Conservation (phyloP, 1,140 invertebrate species). For the Littorina saxatilis region DNA sequence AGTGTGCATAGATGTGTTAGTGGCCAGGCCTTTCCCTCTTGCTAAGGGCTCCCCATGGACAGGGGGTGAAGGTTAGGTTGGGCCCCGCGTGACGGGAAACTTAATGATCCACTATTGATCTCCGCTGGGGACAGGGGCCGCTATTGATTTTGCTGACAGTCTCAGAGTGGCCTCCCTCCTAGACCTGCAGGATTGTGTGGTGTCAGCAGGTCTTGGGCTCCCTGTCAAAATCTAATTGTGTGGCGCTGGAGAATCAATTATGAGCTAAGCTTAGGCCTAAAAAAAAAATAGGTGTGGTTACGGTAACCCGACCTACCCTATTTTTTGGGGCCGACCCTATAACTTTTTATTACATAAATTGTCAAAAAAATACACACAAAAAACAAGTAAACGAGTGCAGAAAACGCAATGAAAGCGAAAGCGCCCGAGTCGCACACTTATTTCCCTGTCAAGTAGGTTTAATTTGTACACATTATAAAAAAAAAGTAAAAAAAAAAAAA, state of each 20-base stretch:
- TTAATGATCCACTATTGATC: slow-evolving; percentile 34
- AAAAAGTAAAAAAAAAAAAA: too few species aligned
- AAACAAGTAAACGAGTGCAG: too few species aligned
- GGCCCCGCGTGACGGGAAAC: slow-evolving; percentile 23
- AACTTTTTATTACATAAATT: too few species aligned
- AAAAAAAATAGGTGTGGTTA: too few species aligned
- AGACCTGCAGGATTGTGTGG: background rate
- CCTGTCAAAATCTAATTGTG: slow-evolving; percentile 8
- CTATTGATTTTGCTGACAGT: slow-evolving; percentile 26
- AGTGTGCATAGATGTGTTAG: too few species aligned
- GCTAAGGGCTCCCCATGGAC: slow-evolving; percentile 2
- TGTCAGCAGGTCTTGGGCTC: background rate
- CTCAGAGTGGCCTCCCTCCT: slow-evolving; percentile 7
- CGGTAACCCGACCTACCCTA: too few species aligned
- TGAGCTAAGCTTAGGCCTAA: background rate
- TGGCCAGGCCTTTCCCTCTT: background rate
- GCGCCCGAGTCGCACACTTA: too few species aligned
- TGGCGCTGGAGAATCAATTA: background rate
- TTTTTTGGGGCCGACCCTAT: too few species aligned
- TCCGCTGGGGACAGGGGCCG: background rate
- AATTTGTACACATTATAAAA: too few species aligned
- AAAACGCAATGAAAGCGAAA: too few species aligned
- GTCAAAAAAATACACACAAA: too few species aligned
- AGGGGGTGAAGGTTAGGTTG: slow-evolving; percentile 3
- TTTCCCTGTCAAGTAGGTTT: too few species aligned